Base-by-base conservation (phyloP, 2,113 vertebrate species). In the Bagarius yarrelli region DNA sequence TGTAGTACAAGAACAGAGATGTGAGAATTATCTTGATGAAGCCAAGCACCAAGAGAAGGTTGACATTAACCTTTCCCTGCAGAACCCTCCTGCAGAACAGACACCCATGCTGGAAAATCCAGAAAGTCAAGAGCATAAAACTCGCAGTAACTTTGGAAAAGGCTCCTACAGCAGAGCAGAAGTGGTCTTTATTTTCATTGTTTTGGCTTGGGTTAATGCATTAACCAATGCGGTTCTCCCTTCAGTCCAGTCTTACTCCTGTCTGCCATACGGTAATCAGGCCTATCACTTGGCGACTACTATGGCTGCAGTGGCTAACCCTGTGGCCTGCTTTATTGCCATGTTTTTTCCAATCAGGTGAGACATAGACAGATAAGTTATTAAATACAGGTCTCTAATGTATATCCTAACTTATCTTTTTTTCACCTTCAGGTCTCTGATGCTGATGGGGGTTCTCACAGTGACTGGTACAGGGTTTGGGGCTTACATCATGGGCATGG, bases 171-270 rank as follows among this genome's bases (percentile, higher is more conserved):
- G 87, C 36, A 79, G 21, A 56, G 21, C 67, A 0, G 88, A 94
- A 81, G 79, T 90, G 87, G 44, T 87, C 57, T 93, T 91, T 75
- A 90, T 95, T 83, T 95, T 95, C 83, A 70, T 91, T 3, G 85
- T 93, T 21, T 86, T 95, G 72, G 93, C 91, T 13, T 95, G 95
- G 94, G 94, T 93, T 61, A 95, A 95, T 27, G 92, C 92, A 25
- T 87, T 95, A 87, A 95, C 94, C 84, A 95, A 95, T 6, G 93
- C 91, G 0, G 92, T 94, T 59, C 90, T 95, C 57, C 95, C 95
- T 1, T 92, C 95, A 0, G 91, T 95, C 15, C 95, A 95, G 90
- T 89, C 95, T 21, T 95, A 94, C 88, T 95, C 95, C 21, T 95
- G 94, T 81, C 90, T 95, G 83, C 95, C 95, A 11, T 95, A 95